Conservation (phyloP, 2,888 invertebrate genomes). For the Cryptocheilus praepositus region DNA sequence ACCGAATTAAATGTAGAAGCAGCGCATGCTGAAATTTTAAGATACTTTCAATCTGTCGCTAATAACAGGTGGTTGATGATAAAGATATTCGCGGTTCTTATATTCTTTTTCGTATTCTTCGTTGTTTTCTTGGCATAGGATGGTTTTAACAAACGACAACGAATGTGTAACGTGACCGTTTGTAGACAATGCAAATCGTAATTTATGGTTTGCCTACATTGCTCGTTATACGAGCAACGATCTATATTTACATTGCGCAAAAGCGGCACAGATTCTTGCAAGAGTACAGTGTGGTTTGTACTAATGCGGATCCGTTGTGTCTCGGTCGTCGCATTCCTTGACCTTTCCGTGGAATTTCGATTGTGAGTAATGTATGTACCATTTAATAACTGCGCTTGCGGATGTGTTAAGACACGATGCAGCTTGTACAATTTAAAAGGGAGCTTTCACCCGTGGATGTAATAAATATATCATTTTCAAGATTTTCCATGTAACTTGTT, state of each 20-base stretch:
- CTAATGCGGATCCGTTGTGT: no score
- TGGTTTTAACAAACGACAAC: neutral
- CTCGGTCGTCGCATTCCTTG: constrained; percentile 46
- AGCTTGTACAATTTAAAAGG: constrained; percentile 46
- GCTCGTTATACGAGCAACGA: constrained; percentile 1
- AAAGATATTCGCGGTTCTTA: constrained; percentile 98
- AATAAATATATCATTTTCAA: constrained; percentile 55
- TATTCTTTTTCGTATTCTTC: constrained; percentile 99
- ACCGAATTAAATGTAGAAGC: constrained; percentile 97
- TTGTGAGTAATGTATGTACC: constrained; percentile 54
- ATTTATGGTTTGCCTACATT: no score
- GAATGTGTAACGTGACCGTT: constrained; percentile 20
- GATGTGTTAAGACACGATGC: constrained; percentile 31
- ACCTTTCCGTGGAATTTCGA: constrained; percentile 33
- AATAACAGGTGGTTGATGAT: constrained; percentile 99
- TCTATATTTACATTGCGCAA: constrained; percentile 17
- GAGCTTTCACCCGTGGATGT: constrained; percentile 35
- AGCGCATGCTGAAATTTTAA: constrained; percentile 97
- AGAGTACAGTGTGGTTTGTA: no score
- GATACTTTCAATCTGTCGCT: constrained; percentile 97
- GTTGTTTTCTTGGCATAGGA: constrained; percentile 94
- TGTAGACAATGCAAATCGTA: constrained; percentile 11
- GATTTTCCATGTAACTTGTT: neutral
- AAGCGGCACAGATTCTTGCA: no score
- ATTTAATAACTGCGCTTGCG: constrained; percentile 34